phyloP scores from a whole-genome alignment of 2,113 vertebrate genomes.

The Dicaeum eximium region DNA sequence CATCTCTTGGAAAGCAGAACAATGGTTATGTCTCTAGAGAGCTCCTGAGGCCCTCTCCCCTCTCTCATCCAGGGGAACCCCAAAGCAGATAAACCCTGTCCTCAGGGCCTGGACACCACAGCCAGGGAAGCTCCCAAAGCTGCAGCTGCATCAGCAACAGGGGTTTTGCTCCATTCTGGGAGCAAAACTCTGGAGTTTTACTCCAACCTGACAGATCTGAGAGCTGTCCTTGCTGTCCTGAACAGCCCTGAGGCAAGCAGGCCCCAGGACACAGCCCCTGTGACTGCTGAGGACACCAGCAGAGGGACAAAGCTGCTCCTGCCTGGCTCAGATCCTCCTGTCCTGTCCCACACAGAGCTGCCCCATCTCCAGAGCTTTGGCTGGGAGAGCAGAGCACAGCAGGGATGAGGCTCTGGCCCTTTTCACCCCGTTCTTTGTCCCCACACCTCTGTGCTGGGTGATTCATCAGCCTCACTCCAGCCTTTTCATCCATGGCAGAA shows the following conservation, averaged over 20 bases:
- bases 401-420: background rate
- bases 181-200: background rate
- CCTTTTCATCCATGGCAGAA: background rate
- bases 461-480: background rate
- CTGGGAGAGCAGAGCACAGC: background rate
- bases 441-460: background rate
- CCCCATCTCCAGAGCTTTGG: background rate
- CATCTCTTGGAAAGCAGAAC: background rate
- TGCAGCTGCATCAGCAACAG: fast-evolving
- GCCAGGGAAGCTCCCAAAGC: background rate
- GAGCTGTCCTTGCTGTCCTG: background rate
- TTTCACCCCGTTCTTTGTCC: background rate
- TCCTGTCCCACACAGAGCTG: background rate
- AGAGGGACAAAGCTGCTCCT: background rate
- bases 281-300: background rate
- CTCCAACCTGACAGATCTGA: background rate
- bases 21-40: background rate
- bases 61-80: background rate
- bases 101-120: background rate
- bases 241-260: background rate
- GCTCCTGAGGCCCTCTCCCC: background rate
- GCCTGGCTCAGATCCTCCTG: background rate
- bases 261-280: background rate
- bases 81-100: background rate
- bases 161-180: background rate